phyloP scores from a whole-genome alignment of 2,888 invertebrate species.

The Stramonita haemastoma region DNA sequence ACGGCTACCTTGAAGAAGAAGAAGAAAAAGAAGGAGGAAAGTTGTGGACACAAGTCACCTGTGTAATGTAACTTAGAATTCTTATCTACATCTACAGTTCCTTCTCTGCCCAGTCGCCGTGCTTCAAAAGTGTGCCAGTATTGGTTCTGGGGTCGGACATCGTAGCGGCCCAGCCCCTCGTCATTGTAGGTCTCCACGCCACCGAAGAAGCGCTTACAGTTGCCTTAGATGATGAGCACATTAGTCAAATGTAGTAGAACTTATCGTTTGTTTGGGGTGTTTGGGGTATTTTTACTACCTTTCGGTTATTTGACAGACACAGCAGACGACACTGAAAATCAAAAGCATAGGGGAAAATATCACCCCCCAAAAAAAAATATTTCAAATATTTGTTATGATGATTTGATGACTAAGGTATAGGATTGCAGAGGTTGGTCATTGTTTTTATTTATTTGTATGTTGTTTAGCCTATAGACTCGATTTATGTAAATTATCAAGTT shows the following conservation, averaged over 20 bases:
- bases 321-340: too few relatives aligned
- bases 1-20: not conserved
- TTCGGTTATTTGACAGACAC: too few relatives aligned
- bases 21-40: not conserved
- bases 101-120: constrained; percentile 54
- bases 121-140: constrained; percentile 71
- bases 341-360: too few relatives aligned
- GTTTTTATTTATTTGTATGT: too few relatives aligned
- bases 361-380: too few relatives aligned
- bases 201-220: not conserved
- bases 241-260: not conserved
- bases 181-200: not conserved
- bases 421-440: too few relatives aligned
- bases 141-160: not conserved
- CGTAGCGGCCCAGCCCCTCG: constrained; percentile 25
- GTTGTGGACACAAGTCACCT: not conserved
- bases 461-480: too few relatives aligned
- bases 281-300: not conserved
- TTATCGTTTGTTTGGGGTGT: not conserved
- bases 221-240: not conserved
- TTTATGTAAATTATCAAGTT: too few relatives aligned
- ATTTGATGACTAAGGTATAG: too few relatives aligned
- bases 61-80: not conserved
- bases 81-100: constrained; percentile 47
- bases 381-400: too few relatives aligned